Base-by-base conservation (phyloP, 1,140 invertebrate species). In the Grapholita molesta region DNA sequence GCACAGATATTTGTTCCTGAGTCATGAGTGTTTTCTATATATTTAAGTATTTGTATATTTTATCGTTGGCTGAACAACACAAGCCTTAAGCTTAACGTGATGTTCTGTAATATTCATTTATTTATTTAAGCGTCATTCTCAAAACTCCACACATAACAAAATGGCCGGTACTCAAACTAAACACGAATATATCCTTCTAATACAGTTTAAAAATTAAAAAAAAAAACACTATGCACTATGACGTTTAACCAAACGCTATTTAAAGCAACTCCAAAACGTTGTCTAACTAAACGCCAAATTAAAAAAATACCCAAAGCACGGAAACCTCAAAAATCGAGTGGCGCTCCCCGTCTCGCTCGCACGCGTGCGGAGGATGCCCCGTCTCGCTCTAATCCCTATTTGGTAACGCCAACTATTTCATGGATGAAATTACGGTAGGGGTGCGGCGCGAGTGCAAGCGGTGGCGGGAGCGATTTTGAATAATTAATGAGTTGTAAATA, bases 401-500 rank as follows among this genome's bases (percentile, higher is more conserved):
- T 88, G 87, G 88, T 90, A 89, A 89, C 86, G 83, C 83, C 87
- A 89, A 90, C 88, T 90, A 89, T 90, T 90, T 90, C 88, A 90
- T 88, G 88, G 86, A 89, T 90, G 84, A 89, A 89, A 90, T 90
- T 90, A 88, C 87, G 82, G 77, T 71, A 72, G 38, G 65, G 28
- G 66, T 65, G 42, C 70, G 76, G 76, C 73, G 4, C 38, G 72
- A 77, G 70, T 55, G 53, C 23, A 48, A 76, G 30, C 42, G 70
- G 42, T 15, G 48, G 78, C 32, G 48, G 33, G 32, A 70, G 76
- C 75, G 77, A 35, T 61, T 76, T 74, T 48, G 42, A 18, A 48
- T 48, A 48, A 8, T 11, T 8, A 35, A 35, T 35, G 5, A 6
- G 5, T 35, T 30, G n/a, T 42, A n/a, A n/a, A n/a, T n/a, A n/a